A percentile compares a stretch with the other conserved stretches of the same genome.
These are phyloP conservation scores for Antigone vipio DNA, from an alignment of 2,113 vertebrate genomes.

Conservation along the genomic window DNA sequence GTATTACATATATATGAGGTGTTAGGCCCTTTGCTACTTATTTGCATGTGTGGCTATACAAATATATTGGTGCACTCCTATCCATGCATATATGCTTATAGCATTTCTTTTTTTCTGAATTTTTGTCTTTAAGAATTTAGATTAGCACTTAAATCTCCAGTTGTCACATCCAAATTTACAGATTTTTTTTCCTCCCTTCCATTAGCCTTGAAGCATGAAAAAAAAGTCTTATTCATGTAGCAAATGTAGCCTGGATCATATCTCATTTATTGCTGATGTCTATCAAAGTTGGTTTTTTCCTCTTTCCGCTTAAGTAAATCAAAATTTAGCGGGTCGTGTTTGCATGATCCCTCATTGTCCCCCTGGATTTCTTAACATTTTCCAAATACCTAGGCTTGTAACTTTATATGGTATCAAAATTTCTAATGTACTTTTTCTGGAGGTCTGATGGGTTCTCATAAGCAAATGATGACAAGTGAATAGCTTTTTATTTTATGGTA, in stretches of 20 bases:
- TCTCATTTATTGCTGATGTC: not conserved
- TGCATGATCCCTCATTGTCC: not conserved
- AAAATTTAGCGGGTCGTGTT: not conserved
- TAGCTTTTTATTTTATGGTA: not conserved
- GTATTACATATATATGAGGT: conserved; percentile 11
- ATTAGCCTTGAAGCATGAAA: not conserved
- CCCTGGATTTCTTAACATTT: not conserved
- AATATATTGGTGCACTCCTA: not conserved
- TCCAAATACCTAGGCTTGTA: not conserved
- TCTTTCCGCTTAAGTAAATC: not conserved
- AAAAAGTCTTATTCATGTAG: not conserved
- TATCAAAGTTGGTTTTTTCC: not conserved
- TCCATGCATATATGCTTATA: not conserved
- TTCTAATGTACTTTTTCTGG: not conserved
- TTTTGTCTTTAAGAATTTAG: not conserved
- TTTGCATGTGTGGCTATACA: not conserved
- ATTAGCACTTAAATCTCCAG: not conserved
- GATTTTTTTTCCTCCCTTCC: not conserved
- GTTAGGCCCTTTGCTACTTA: not conserved
- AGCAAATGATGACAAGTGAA: not conserved
- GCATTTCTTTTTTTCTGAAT: not conserved
- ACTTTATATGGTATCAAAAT: not conserved
- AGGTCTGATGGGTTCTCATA: not conserved
- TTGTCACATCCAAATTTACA: not conserved
- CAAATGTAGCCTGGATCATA: not conserved